Percentiles rank a stretch among this genome's conserved stretches.
These are phyloP conservation scores for Tricholaema leucomelas DNA, from an alignment of 2,113 vertebrate genomes.

Conservation along the genomic window DNA sequence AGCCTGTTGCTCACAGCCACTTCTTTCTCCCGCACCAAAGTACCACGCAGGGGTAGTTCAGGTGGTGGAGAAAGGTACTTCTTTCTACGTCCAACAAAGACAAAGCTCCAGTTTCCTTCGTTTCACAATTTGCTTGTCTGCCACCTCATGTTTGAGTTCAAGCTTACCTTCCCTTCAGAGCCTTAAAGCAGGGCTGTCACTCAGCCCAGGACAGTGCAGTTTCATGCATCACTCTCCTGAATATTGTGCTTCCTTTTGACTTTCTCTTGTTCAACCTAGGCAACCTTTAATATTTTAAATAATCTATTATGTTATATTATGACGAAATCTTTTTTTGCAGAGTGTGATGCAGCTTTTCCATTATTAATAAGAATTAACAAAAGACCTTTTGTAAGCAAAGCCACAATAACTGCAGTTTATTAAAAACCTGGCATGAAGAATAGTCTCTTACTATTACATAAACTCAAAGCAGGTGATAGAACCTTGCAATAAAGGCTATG, in stretches of 20 bases:
- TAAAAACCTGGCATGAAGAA: background rate
- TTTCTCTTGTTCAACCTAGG: background rate
- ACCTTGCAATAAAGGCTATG: background rate
- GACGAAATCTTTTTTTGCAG: background rate
- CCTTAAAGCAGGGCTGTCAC: background rate
- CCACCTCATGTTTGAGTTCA: background rate
- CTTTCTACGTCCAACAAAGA: background rate
- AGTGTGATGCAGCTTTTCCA: accelerated
- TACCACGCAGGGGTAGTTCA: too few relatives aligned
- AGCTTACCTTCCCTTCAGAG: background rate
- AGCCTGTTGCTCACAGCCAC: too few relatives aligned
- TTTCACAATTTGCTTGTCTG: background rate
- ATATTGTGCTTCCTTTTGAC: background rate
- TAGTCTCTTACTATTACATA: background rate
- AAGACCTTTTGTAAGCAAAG: background rate
- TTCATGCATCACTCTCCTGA: background rate
- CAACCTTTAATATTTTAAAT: background rate
- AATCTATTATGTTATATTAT: background rate
- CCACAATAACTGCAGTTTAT: background rate
- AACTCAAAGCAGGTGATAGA: background rate
- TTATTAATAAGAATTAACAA: background rate
- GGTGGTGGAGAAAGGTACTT: too few relatives aligned
- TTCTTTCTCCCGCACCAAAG: too few relatives aligned
- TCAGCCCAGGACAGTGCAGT: background rate
- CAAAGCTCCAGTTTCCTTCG: background rate